Evolutionary conservation across 2,797 vertebrate genomes (phyloP), one percentile per base, ranked within the genome.

Genomic region (Enteromius trimaculatus): DNA sequence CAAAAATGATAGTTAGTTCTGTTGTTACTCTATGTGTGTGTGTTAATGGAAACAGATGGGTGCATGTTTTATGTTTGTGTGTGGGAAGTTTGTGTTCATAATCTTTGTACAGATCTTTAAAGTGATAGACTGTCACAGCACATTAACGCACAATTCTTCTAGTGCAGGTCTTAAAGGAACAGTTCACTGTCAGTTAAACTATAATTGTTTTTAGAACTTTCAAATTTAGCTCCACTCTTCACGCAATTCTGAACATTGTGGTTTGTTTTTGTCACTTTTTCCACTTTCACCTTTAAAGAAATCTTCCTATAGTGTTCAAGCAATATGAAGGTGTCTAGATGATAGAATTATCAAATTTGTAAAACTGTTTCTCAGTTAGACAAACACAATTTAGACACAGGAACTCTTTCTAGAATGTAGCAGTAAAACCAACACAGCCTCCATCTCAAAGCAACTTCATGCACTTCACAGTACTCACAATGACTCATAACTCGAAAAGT

Each of bases 1-100:
- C 75, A 71, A 70, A 80, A 71, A 68, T 44, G 11, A 60, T 80
- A 84, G 75, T 58, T 80, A 84, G 75, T 58, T 87, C 88, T 89
- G 78, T 19, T 87, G 84, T 84, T 71, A 44, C 80, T 84, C 71
- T 31, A 72, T 31, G n/a, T 13, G 58, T 26, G 58, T 77, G 80
- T 47, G 39, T 76, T 60, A 53, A 23, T 74, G 49, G 37, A 69
- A 70, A 31, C 53, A 31, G 66, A 66, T 34, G 26, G 2, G 58
- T 47, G 68, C 51, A 9, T 53, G 58, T 70, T 68, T 23, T 42
- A 29, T 51, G 69, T 79, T 53, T 72, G 58, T 55, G 47, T 79
- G 69, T 64, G 51, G 31, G 49, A 58, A 9, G 31, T 74, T 34
- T 74, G 21, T 58, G 74, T 55, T 39, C 23, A 13, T 77, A 77